Evolutionary conservation across 1,140 invertebrate genomes (phyloP), one percentile per base, ranked within the genome.

Genomic region (Lepidurus couesii): DNA sequence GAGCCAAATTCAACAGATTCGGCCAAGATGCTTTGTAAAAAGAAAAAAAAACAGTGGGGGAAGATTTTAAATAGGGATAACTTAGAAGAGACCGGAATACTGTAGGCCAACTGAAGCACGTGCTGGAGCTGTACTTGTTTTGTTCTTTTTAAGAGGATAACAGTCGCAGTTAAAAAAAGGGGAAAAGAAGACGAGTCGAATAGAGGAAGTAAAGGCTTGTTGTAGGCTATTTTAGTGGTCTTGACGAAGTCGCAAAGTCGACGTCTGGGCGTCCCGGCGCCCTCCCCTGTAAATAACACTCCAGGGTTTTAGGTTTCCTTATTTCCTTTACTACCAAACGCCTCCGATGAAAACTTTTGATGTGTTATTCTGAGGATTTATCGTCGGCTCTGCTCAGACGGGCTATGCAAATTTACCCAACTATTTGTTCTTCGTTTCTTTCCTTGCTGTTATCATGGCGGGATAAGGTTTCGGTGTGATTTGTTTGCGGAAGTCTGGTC

Each of bases 401-500:
- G n/a, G 53, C 0, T 65, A 65, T 65, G 53, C n/a, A 65, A 65
- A 65, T 65, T n/a, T n/a, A 65, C 21, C 53, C 44, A 26, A 44
- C 53, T 77, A 4, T 77, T 47, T 53, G 4, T 77, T 77, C 7
- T 65, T 76, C 42, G 34, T 44, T 76, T 43, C 75, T 11, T 65
- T 65, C 53, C 1, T 65, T 21, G 16, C 6, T 21, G 13, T 65
- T 21, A 10, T 21, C 53, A 13, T 7, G 53, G 74, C 24, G 53
- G 13, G 43, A 47, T n/a, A 76, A 76, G 44, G 43, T 24, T 21
- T 65, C 7, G 43, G 43, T 21, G 42, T 42, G 74, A 75, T 75
- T 73, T 43, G 43, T 75, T 75, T 34, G 74, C 74, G n/a, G 24
- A 43, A 45, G 44, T 43, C 76, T 77, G 44, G 45, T 77, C 76